Evolutionary conservation across 2,888 invertebrate genomes (phyloP).

Genomic region (Parapristionchus giblindavisi): DNA sequence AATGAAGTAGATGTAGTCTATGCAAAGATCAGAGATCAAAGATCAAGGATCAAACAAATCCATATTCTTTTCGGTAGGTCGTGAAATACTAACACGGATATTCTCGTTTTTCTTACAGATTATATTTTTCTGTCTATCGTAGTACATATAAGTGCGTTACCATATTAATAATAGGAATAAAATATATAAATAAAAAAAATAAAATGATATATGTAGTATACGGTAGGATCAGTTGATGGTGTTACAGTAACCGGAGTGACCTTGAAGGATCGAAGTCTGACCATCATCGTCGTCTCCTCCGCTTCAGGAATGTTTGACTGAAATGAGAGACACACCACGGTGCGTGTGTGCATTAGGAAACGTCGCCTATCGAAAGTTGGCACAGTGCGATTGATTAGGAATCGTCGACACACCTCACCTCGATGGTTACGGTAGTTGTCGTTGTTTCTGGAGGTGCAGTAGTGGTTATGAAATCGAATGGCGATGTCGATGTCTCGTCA

Average conservation of each 20-base stretch:
- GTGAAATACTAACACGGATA: too few species aligned
- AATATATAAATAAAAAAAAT: too few species aligned
- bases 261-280: slow-evolving; percentile 16
- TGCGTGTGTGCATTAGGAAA: neutral
- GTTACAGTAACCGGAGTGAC: neutral
- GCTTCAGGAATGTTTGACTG: neutral
- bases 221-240: neutral
- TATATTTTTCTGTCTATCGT: too few species aligned
- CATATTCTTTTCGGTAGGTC: too few species aligned
- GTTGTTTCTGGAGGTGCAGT: neutral
- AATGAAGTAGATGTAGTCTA: too few species aligned
- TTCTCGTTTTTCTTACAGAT: too few species aligned
- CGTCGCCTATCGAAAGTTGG: neutral
- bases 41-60: too few species aligned
- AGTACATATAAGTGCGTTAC: too few species aligned
- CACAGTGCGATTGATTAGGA: neutral
- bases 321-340: neutral
- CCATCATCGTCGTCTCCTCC: slow-evolving; percentile 15
- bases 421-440: neutral
- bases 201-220: too few species aligned
- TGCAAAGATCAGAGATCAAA: too few species aligned
- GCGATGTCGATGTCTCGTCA: neutral
- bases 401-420: neutral
- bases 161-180: too few species aligned
- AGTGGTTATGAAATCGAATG: slow-evolving; percentile 3